phyloP scores from a whole-genome alignment of 2,113 vertebrate species.

The Poicephalus meyeri region DNA sequence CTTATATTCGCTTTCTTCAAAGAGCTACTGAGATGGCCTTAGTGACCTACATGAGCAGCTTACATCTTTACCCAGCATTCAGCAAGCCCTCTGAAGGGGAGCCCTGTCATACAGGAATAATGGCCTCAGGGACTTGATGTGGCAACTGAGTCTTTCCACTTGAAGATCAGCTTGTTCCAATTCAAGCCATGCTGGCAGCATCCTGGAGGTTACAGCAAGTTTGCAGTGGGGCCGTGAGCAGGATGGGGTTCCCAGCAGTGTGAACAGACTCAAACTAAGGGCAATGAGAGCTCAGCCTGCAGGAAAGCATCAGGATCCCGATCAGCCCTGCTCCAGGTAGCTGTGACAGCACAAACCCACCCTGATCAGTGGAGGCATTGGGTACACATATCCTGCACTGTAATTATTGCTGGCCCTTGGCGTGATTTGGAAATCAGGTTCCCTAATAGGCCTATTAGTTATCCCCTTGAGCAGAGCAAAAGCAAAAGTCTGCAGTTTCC shows the following conservation, averaged over 20 bases:
- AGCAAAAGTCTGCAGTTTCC: neutral
- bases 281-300: neutral
- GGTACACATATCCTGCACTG: neutral
- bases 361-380: neutral
- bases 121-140: neutral
- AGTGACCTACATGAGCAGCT: neutral
- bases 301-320: neutral
- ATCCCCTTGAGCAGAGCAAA: neutral
- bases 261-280: neutral
- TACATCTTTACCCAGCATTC: neutral
- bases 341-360: neutral
- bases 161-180: neutral
- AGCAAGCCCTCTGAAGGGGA: neutral
- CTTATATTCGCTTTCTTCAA: neutral
- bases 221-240: neutral
- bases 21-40: neutral
- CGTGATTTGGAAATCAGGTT: neutral
- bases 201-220: neutral
- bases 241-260: fast-evolving
- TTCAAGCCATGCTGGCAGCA: neutral
- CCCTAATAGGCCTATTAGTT: neutral
- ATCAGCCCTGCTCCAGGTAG: neutral
- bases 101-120: neutral
- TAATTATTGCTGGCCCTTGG: neutral
- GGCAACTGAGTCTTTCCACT: neutral